Conservation (phyloP, 2,888 invertebrate species). For the Leptopilina drosophilae region DNA sequence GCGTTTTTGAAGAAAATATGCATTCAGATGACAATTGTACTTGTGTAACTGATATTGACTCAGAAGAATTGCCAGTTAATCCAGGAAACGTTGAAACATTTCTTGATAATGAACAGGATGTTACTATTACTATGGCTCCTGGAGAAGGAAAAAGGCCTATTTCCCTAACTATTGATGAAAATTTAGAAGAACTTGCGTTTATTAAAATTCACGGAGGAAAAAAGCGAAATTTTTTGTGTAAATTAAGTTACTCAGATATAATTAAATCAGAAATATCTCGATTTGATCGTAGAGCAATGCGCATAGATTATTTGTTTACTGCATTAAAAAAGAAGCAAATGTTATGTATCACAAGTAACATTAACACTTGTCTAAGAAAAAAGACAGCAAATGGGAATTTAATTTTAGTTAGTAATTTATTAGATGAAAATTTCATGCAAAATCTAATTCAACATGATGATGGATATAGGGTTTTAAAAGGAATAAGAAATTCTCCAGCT, state of each 20-base stretch:
- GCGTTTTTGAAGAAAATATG: conserved; percentile 18
- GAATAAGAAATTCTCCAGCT: too few species aligned
- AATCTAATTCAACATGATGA: too few species aligned
- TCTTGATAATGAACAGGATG: conserved; percentile 23
- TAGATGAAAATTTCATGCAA: too few species aligned
- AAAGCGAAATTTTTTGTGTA: conserved; percentile 13
- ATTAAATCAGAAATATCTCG: not conserved
- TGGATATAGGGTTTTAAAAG: too few species aligned
- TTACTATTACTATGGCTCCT: not conserved
- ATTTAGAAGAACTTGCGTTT: conserved; percentile 30
- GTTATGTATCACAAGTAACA: too few species aligned
- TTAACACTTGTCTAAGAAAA: too few species aligned
- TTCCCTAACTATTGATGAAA: conserved; percentile 29
- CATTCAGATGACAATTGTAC: conserved; percentile 7
- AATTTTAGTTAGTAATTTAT: too few species aligned
- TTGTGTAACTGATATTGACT: not conserved
- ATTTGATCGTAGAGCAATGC: not conserved
- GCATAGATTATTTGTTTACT: not conserved
- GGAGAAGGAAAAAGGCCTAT: conserved; percentile 50
- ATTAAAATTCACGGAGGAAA: conserved; percentile 47
- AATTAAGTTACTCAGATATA: not conserved
- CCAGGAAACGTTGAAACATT: conserved; percentile 42
- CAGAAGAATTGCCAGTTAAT: conserved; percentile 44
- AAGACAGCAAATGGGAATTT: too few species aligned
- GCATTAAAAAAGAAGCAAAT: not conserved